Conservation (phyloP, 1,140 invertebrate genomes). For the Drosophila mauritiana region DNA sequence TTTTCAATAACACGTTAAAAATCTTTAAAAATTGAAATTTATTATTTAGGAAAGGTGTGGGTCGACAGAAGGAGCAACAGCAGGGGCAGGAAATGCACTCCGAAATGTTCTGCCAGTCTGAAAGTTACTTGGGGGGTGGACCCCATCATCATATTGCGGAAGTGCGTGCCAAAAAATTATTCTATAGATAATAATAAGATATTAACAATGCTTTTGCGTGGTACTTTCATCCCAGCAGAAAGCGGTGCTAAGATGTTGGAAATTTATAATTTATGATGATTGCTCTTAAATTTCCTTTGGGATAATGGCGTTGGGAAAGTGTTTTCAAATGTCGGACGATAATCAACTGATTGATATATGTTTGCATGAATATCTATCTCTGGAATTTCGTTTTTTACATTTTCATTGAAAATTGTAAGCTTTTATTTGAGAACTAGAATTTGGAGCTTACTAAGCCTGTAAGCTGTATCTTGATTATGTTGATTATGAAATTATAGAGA, state of each 20-base stretch:
- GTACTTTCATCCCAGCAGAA: background rate
- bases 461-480: no score
- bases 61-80: background rate
- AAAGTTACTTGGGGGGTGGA: slow-evolving; percentile 42
- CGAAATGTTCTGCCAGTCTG: slow-evolving; percentile 45
- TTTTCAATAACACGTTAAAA: slow-evolving; percentile 75
- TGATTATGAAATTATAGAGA: no score
- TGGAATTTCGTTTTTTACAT: no score
- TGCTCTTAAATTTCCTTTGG: slow-evolving; percentile 25
- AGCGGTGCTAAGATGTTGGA: slow-evolving; percentile 17
- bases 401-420: no score
- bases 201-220: slow-evolving; percentile 60
- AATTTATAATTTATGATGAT: slow-evolving; percentile 74
- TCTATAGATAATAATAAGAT: slow-evolving; percentile 70
- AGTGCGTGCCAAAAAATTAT: slow-evolving; percentile 59
- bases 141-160: slow-evolving; percentile 12
- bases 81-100: slow-evolving; percentile 57
- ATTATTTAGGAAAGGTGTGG: slow-evolving; percentile 59
- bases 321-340: slow-evolving; percentile 5
- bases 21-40: slow-evolving; percentile 81
- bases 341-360: slow-evolving; percentile 20
- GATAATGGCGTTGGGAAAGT: slow-evolving; percentile 8
- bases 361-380: background rate
- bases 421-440: no score
- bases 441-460: no score